Base-by-base conservation (phyloP, 2,797 vertebrate species). In the Enteromius anoplus region DNA sequence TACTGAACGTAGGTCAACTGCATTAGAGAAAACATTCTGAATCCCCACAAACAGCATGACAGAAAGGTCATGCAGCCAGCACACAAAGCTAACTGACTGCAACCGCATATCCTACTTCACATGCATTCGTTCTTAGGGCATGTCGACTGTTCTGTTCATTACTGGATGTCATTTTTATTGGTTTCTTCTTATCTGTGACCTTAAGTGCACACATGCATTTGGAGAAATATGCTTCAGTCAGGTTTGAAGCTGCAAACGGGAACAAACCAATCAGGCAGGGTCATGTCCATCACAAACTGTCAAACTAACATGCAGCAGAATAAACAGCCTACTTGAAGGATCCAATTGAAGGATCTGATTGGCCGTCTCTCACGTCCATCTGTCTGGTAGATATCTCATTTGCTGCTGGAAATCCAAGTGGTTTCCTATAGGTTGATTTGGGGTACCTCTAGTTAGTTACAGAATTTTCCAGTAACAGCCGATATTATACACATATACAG, bases 321-420 rank as follows among this genome's bases (percentile, higher is more conserved):
- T 72, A 82, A 86, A 88, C 81, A 3, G 85, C 88, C 86, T 89
- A 86, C 89, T 87, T 91, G 88, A 65, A 65, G 62, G 81, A 84
- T 84, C 82, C 86, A 85, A 87, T 14, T 81, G 85, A 75, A 75
- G 84, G 85, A 83, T 89, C 90, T 84, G 88, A 88, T 78, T 86
- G 88, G 87, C 82, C 87, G 79, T 89, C 88, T 89, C 88, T 85
- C 77, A 89, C 89, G 87, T 91, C 88, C 88, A 89, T 84, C 79
- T 88, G 82, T 82, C 88, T 89, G 45, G 85, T 65, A 51, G 87
- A 88, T 71, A 86, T 89, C 85, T 89, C 89, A 90, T 83, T 90
- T 85, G 90, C 85, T 91, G 84, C 88, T 76, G 89, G 88, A 71
- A 89, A 86, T 91, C 89, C 90, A 83, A 88, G 66, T 82, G 88